Conservation (phyloP, 2,113 vertebrate species). For the Aix galericulata region DNA sequence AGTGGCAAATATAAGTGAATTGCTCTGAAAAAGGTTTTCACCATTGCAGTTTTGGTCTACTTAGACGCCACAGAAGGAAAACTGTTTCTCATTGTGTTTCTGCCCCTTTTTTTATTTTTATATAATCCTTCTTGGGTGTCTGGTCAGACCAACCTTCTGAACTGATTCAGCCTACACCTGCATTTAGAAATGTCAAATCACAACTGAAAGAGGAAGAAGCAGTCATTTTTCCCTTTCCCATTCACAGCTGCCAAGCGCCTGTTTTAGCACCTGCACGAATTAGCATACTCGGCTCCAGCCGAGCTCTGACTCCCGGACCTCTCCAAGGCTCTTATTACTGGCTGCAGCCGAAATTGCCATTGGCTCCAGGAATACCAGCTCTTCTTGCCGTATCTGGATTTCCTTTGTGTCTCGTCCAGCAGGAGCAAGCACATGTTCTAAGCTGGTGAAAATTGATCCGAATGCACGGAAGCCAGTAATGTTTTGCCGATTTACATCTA, state of each 20-base stretch:
- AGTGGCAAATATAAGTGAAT: background rate
- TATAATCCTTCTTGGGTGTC: background rate
- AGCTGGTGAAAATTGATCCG: conserved; percentile 9
- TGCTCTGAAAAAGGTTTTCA: background rate
- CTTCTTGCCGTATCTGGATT: background rate
- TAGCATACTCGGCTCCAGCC: background rate
- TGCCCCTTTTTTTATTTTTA: background rate
- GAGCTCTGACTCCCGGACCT: background rate
- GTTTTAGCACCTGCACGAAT: conserved; percentile 59
- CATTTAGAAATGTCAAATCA: conserved; percentile 1
- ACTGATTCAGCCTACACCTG: background rate
- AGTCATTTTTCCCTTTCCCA: background rate
- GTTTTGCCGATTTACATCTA: background rate
- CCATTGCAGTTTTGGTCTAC: background rate
- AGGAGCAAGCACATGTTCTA: background rate
- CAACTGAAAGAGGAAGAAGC: background rate
- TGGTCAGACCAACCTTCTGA: background rate
- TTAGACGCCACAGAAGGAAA: background rate
- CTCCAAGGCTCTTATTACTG: background rate
- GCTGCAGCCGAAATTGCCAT: background rate
- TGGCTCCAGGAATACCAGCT: conserved; percentile 8
- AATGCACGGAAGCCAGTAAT: background rate
- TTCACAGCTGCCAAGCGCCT: conserved; percentile 44
- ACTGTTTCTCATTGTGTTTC: background rate
- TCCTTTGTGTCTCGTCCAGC: conserved; percentile 13